phyloP scores from a whole-genome alignment of 2,113 vertebrate species.

The Antechinus stuartii region DNA sequence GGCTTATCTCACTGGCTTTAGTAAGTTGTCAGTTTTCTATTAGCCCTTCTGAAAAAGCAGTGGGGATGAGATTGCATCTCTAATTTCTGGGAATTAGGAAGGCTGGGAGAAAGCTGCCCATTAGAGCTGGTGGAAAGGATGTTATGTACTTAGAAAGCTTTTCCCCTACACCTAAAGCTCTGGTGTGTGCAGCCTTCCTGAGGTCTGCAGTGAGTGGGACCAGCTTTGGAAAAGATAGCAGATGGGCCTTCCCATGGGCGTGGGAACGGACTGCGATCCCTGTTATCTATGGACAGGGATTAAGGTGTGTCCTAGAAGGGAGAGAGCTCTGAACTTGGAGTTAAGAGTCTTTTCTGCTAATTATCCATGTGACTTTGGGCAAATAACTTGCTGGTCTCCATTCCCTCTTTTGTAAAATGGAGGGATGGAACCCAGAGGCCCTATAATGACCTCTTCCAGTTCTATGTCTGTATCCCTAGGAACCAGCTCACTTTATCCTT shows the following conservation, averaged over 20 bases:
- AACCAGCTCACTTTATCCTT: too few species aligned
- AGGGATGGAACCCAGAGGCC: neutral
- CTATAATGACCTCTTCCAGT: too few species aligned
- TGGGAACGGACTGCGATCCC: neutral
- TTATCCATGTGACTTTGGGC: neutral
- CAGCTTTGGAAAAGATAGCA: neutral
- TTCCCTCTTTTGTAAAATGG: constrained; percentile 31
- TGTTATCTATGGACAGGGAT: neutral
- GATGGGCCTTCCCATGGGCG: neutral
- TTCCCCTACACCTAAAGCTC: neutral
- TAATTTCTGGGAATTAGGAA: neutral
- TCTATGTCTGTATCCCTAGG: too few species aligned
- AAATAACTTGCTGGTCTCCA: neutral
- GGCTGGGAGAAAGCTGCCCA: neutral
- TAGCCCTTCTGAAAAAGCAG: neutral
- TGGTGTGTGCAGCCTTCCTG: rapidly evolving
- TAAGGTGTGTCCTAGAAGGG: neutral
- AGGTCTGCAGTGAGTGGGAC: neutral
- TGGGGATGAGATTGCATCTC: neutral
- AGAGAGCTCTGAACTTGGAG: neutral
- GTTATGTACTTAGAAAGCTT: neutral
- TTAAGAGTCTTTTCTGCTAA: neutral
- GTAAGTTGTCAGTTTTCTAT: neutral
- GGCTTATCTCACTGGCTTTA: neutral
- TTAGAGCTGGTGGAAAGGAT: rapidly evolving